These are phyloP conservation scores for Sipha maydis DNA, from an alignment of 2,888 invertebrate species.

Conservation along the genomic window DNA sequence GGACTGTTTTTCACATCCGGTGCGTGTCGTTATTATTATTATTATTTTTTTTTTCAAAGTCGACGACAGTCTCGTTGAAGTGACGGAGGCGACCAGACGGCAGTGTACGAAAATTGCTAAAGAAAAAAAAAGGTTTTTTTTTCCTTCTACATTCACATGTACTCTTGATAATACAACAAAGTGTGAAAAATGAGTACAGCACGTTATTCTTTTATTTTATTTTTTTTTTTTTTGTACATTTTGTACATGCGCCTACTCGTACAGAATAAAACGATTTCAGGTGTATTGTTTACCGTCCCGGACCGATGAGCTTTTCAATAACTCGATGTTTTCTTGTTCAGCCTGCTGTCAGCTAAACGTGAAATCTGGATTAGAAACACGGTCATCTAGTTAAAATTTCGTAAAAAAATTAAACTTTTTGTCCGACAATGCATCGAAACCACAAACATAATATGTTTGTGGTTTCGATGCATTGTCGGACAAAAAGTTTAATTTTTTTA, in stretches of 20 bases:
- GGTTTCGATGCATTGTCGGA: too few relatives aligned
- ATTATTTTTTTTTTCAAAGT: neutral
- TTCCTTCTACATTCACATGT: too few relatives aligned
- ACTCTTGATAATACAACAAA: too few relatives aligned
- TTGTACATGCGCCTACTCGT: too few relatives aligned
- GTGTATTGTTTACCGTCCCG: slow-evolving; percentile 28
- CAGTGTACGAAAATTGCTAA: slow-evolving; percentile 6
- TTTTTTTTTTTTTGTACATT: too few relatives aligned
- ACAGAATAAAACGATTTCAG: slow-evolving; percentile 45
- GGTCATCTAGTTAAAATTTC: neutral
- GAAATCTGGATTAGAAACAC: neutral
- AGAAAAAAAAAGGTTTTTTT: neutral
- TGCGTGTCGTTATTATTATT: neutral
- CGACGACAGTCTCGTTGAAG: neutral
- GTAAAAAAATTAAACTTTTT: neutral
- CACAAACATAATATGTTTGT: too few relatives aligned
- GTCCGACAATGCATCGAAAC: neutral
- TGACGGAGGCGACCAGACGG: neutral
- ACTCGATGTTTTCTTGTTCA: neutral
- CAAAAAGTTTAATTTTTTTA: too few relatives aligned
- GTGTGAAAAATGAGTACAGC: slow-evolving; percentile 16
- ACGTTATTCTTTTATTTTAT: neutral
- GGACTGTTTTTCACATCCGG: slow-evolving; percentile 50
- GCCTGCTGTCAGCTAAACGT: neutral
- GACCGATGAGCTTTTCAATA: slow-evolving; percentile 44